phyloP scores from a whole-genome alignment of 2,797 vertebrate species.

The Alectoris magna region DNA sequence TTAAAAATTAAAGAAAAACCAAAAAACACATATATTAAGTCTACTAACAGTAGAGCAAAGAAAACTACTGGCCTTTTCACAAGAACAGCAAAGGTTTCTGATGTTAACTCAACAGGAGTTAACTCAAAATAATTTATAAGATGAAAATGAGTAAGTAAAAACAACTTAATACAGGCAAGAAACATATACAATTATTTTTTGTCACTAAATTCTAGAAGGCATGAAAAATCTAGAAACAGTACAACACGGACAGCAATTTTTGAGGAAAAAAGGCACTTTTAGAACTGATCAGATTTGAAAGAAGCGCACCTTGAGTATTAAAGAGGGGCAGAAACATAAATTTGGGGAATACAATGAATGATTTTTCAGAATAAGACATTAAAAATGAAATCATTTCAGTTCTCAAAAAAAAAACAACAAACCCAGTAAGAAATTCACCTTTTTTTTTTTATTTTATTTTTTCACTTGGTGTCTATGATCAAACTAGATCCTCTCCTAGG shows the following conservation, averaged over 20 bases:
- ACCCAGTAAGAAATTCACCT: not conserved
- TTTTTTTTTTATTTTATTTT: not conserved
- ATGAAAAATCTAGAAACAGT: not conserved
- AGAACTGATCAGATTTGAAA: slow-evolving; percentile 23
- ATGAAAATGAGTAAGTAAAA: not conserved
- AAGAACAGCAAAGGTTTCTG: not conserved
- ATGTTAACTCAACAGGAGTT: not conserved
- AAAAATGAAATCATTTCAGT: slow-evolving; percentile 16
- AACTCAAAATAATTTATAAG: not conserved
- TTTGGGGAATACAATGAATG: not conserved
- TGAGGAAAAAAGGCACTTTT: not conserved
- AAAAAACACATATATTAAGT: not conserved
- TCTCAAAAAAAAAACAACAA: not conserved
- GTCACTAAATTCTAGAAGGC: not conserved
- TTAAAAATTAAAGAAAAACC: not conserved
- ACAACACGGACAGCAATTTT: slow-evolving; percentile 8
- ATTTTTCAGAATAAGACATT: slow-evolving; percentile 26
- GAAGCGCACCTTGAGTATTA: not conserved
- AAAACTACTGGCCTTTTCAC: not conserved
- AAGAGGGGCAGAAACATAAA: not conserved
- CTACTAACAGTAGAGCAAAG: not conserved
- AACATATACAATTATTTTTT: not conserved
- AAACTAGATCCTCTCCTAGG: not conserved
- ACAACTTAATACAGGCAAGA: not conserved
- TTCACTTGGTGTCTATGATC: not conserved